These are phyloP conservation scores for Spea bombifrons DNA, from an alignment of 2,113 vertebrate genomes.

Conservation along the genomic window DNA sequence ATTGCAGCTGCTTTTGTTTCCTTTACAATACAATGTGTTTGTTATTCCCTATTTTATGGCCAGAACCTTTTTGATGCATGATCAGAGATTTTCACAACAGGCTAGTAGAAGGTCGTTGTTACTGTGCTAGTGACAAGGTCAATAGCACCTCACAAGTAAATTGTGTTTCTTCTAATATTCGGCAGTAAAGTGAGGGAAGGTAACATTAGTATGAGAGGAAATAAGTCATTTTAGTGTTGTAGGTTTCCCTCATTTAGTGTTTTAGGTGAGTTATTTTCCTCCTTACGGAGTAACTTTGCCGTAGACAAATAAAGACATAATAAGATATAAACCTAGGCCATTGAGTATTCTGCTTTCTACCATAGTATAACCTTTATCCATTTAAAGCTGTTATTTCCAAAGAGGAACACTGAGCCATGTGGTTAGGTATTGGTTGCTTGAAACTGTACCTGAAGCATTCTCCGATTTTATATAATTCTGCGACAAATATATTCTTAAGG, in stretches of 20 bases:
- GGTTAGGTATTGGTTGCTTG: too few relatives aligned
- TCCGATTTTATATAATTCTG: too few relatives aligned
- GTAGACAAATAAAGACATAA: too few relatives aligned
- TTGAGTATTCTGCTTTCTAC: too few relatives aligned
- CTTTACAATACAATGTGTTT: neutral
- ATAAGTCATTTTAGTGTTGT: neutral
- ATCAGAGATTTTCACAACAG: slow-evolving; percentile 17
- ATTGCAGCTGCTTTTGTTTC: slow-evolving; percentile 16
- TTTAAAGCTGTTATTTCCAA: too few relatives aligned
- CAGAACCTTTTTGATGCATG: slow-evolving; percentile 6
- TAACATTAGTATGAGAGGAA: neutral
- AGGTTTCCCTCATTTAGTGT: neutral
- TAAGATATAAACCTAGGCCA: too few relatives aligned
- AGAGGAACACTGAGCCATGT: too few relatives aligned
- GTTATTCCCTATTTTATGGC: neutral
- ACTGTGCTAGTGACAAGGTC: slow-evolving; percentile 58
- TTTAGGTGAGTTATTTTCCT: neutral
- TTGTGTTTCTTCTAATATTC: neutral
- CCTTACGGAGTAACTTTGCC: neutral
- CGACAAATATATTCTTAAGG: too few relatives aligned
- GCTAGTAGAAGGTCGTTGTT: slow-evolving; percentile 54
- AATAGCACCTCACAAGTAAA: slow-evolving; percentile 51
- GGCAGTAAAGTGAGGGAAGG: neutral
- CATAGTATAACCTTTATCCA: too few relatives aligned
- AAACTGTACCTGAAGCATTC: too few relatives aligned